These are phyloP conservation scores for Harlomillsia oculata DNA, from an alignment of 1,140 invertebrate genomes.

Conservation along the genomic window DNA sequence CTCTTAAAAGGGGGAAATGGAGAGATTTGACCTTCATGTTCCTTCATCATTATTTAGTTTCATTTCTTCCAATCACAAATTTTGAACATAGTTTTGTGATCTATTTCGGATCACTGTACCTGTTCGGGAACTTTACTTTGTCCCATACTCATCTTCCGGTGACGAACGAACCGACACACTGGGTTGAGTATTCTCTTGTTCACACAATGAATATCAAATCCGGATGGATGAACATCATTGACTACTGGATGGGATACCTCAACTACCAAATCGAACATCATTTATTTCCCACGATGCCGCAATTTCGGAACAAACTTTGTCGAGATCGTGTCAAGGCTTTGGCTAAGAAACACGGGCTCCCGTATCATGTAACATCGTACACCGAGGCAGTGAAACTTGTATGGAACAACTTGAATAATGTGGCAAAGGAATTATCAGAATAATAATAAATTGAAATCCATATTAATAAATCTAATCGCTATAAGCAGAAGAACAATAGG, in stretches of 20 bases:
- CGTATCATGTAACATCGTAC: not conserved
- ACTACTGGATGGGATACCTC: conserved; percentile 20
- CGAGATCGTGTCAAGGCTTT: conserved; percentile 1
- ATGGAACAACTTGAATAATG: not conserved
- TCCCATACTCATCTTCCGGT: conserved; percentile 14
- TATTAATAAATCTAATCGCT: too few relatives aligned
- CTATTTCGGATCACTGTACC: not conserved
- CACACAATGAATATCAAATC: conserved; percentile 13
- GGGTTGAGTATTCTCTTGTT: conserved; percentile 15
- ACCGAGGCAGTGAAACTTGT: not conserved
- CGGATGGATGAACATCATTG: conserved; percentile 2
- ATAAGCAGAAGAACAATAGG: too few relatives aligned
- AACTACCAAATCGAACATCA: conserved; percentile 19
- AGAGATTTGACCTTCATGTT: too few relatives aligned
- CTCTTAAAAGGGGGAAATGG: too few relatives aligned
- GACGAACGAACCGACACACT: conserved; percentile 3
- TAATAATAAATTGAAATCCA: too few relatives aligned
- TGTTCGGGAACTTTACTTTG: conserved; percentile 5
- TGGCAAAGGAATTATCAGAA: not conserved
- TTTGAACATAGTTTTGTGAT: too few relatives aligned
- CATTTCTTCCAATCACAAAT: too few relatives aligned
- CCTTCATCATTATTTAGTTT: too few relatives aligned
- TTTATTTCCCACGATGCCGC: conserved; percentile 3
- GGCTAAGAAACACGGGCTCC: conserved; percentile 1
- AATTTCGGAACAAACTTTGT: conserved; percentile 5